Conservation (phyloP, 2,113 vertebrate species). For the Shinisaurus crocodilurus region DNA sequence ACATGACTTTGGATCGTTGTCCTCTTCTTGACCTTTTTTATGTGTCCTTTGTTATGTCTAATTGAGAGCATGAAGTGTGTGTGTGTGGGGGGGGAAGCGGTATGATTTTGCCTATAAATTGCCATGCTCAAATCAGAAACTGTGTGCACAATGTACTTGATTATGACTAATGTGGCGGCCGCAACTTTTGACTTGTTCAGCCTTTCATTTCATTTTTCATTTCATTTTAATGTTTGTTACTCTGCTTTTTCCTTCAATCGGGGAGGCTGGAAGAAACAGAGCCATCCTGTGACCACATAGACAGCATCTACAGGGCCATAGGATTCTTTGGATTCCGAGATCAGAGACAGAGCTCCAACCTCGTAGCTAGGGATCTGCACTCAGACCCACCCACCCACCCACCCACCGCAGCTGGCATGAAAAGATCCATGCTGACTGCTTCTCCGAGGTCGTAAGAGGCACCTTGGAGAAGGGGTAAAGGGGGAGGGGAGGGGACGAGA, state of each 20-base stretch:
- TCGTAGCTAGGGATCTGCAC: too few relatives aligned
- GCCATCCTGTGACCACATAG: too few relatives aligned
- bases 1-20: not conserved
- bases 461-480: not conserved
- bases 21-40: fast-evolving
- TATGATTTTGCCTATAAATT: not conserved
- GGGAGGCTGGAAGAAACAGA: too few relatives aligned
- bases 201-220: not conserved
- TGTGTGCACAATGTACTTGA: fast-evolving
- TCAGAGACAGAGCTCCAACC: too few relatives aligned
- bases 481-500: too few relatives aligned
- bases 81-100: not conserved
- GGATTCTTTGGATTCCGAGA: too few relatives aligned
- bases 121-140: not conserved
- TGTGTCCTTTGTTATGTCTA: not conserved
- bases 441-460: not conserved
- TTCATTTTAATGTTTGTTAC: not conserved
- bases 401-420: too few relatives aligned
- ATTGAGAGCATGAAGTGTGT: not conserved
- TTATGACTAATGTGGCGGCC: not conserved
- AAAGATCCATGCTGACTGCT: too few relatives aligned
- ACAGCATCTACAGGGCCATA: too few relatives aligned
- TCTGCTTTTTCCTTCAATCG: not conserved
- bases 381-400: too few relatives aligned
- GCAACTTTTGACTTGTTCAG: not conserved